phyloP scores from a whole-genome alignment of 2,797 vertebrate genomes.

The Smutsia temminckii region DNA sequence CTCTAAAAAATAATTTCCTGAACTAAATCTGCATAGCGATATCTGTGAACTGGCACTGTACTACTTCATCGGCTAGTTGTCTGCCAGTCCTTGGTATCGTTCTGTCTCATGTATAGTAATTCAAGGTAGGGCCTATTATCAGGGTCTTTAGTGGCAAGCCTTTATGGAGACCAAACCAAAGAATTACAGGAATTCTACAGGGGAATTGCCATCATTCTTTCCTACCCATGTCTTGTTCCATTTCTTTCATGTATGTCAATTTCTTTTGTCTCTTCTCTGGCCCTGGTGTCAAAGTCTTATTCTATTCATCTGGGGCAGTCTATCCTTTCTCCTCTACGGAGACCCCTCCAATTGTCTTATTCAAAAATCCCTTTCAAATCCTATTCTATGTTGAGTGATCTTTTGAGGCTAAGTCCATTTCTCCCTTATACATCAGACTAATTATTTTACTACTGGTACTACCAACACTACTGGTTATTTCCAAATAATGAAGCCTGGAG shows the following conservation, averaged over 20 bases:
- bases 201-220: background rate
- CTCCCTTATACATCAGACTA: background rate
- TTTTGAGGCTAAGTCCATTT: background rate
- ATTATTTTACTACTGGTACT: background rate
- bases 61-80: background rate
- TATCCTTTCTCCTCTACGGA: constrained; percentile 9
- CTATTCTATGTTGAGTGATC: background rate
- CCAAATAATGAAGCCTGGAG: background rate
- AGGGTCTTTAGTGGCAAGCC: background rate
- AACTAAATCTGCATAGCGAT: constrained; percentile 20
- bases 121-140: background rate
- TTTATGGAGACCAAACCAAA: background rate
- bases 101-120: background rate
- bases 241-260: background rate
- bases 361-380: constrained; percentile 11
- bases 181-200: background rate
- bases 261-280: constrained; percentile 6
- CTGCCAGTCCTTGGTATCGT: background rate
- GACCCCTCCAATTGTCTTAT: background rate
- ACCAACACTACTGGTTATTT: background rate
- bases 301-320: background rate
- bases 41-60: background rate
- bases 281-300: background rate
- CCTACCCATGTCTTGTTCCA: background rate
- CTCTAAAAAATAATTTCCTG: constrained; percentile 24